Conservation (phyloP, 2,797 vertebrate species). For the Acropternis orthonyx region DNA sequence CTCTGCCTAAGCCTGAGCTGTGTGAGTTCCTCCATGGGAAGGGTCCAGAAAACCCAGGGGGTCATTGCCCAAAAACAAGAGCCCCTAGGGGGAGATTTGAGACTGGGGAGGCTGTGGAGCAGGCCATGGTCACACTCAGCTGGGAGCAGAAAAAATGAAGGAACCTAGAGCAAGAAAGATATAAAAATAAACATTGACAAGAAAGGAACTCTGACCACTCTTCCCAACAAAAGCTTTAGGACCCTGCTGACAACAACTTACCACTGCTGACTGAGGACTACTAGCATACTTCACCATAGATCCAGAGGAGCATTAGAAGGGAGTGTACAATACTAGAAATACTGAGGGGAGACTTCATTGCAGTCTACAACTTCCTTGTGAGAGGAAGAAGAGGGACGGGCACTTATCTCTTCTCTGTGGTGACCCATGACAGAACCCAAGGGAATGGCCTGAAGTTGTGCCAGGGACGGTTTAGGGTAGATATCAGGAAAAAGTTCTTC, state of each 20-base stretch:
- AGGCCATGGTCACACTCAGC: accelerated
- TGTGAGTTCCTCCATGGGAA: background rate
- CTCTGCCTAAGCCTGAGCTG: background rate
- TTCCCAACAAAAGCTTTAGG: background rate
- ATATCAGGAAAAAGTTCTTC: background rate
- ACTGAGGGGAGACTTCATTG: background rate
- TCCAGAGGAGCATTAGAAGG: background rate
- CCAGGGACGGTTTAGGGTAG: background rate
- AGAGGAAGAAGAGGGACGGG: background rate
- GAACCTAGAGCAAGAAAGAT: background rate
- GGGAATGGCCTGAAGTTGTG: background rate
- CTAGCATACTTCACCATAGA: background rate
- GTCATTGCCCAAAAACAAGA: background rate
- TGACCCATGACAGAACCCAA: background rate
- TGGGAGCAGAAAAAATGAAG: background rate
- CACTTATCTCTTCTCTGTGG: background rate
- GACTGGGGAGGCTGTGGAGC: background rate
- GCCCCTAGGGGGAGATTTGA: accelerated
- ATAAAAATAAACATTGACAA: background rate
- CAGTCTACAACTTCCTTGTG: background rate
- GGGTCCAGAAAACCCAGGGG: background rate
- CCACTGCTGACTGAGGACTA: background rate
- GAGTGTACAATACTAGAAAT: background rate
- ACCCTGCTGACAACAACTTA: background rate
- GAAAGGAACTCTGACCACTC: background rate